A percentile compares a stretch with the other conserved stretches of the same genome.
phyloP scores from a whole-genome alignment of 2,113 vertebrate species.

The Mohoua ochrocephala region DNA sequence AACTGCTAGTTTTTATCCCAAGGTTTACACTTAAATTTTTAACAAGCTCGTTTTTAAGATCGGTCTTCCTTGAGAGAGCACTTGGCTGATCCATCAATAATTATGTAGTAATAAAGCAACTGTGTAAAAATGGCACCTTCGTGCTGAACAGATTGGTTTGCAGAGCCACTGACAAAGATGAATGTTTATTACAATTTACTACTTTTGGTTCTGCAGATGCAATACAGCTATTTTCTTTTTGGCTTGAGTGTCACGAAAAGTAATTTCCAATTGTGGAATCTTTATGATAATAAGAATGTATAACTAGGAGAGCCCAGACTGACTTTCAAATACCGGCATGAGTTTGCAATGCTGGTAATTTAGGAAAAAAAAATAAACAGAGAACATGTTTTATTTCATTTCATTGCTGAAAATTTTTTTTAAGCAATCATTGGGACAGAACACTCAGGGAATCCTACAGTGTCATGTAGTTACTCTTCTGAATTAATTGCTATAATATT shows the following conservation, averaged over 20 bases:
- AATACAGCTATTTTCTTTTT: constrained; percentile 43
- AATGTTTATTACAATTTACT: constrained; percentile 43
- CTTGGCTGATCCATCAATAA: constrained; percentile 52
- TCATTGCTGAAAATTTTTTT: neutral
- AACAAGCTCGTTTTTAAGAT: constrained; percentile 20
- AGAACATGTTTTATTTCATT: neutral
- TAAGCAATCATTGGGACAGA: neutral
- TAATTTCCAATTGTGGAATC: constrained; percentile 32
- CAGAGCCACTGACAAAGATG: constrained; percentile 25
- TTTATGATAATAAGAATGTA: constrained; percentile 29
- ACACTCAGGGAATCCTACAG: neutral
- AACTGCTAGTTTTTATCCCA: constrained; percentile 10
- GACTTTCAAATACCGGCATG: neutral
- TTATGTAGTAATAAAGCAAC: constrained; percentile 45
- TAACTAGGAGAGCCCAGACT: neutral
- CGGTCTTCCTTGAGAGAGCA: constrained; percentile 24
- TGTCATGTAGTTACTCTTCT: neutral
- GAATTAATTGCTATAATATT: neutral
- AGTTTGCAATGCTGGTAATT: neutral
- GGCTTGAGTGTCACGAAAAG: neutral
- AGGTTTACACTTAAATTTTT: constrained; percentile 19
- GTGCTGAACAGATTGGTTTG: constrained; percentile 15
- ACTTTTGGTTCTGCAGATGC: constrained; percentile 21
- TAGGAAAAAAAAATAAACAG: neutral
- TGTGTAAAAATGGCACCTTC: constrained; percentile 33